Percentiles rank a stretch among this genome's conserved stretches.
Conservation (phyloP, 2,888 invertebrate genomes). For the Machimus rusticus region DNA sequence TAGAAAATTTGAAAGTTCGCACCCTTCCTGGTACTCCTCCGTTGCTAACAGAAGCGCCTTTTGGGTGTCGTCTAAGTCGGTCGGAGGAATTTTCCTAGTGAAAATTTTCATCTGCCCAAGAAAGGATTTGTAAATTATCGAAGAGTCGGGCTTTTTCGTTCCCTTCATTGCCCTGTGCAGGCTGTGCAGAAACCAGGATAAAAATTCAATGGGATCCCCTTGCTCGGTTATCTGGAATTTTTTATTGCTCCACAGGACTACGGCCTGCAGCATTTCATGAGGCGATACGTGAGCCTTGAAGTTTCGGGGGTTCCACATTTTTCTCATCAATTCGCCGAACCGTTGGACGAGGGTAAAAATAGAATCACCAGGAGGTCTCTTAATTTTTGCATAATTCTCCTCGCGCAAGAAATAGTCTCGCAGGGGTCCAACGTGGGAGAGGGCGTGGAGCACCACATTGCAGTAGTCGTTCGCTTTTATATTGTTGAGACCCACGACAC, state of each 20-base stretch:
- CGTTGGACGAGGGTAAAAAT: slow-evolving; percentile 86
- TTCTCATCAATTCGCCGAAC: slow-evolving; percentile 95
- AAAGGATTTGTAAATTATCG: slow-evolving; percentile 95
- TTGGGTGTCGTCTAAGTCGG: slow-evolving; percentile 89
- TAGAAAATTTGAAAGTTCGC: slow-evolving; percentile 91
- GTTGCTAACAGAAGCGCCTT: slow-evolving; percentile 79
- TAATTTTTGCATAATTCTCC: slow-evolving; percentile 87
- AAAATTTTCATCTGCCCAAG: slow-evolving; percentile 89
- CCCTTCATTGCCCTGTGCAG: slow-evolving; percentile 94
- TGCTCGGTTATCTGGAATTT: slow-evolving; percentile 98
- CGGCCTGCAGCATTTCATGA: slow-evolving; percentile 99
- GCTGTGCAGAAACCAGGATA: slow-evolving; percentile 98
- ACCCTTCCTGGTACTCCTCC: slow-evolving; percentile 86
- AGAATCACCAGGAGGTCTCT: slow-evolving; percentile 94
- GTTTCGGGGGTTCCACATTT: slow-evolving; percentile 98
- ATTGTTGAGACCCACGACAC: slow-evolving; percentile 96
- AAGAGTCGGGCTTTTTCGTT: slow-evolving; percentile 84
- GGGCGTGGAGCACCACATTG: slow-evolving; percentile 94
- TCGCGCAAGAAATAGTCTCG: slow-evolving; percentile 95
- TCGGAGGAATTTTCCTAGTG: slow-evolving; percentile 90
- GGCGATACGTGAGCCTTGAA: slow-evolving; percentile 99
- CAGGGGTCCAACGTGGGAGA: slow-evolving; percentile 93
- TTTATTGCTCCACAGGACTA: slow-evolving; percentile 95
- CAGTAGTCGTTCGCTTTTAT: slow-evolving; percentile 99
- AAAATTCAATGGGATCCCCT: slow-evolving; percentile 97